Percentiles rank a stretch among this genome's conserved stretches.
These are phyloP conservation scores for Bembecia ichneumoniformis DNA, from an alignment of 2,888 invertebrate genomes.

Conservation along the genomic window DNA sequence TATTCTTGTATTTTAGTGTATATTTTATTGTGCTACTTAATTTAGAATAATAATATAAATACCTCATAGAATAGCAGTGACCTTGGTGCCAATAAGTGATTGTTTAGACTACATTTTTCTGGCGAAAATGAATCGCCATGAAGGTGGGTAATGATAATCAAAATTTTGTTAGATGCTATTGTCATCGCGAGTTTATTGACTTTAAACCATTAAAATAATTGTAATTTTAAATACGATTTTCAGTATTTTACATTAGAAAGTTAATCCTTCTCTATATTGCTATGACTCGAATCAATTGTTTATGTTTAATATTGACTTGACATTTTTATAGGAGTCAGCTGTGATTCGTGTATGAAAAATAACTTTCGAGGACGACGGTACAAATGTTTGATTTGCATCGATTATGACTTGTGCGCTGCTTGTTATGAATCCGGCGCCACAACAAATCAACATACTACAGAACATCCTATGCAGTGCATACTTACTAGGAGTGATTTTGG, in stretches of 20 bases:
- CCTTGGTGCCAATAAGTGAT: constrained; percentile 63
- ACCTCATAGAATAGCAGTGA: constrained; percentile 62
- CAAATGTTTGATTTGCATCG: constrained; percentile 99
- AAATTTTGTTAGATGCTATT: constrained; percentile 68
- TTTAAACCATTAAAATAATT: constrained; percentile 1
- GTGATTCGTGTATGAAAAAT: constrained; percentile 98
- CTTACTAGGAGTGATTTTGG: constrained; percentile 97
- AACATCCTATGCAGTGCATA: constrained; percentile 99
- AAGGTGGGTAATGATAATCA: constrained; percentile 83
- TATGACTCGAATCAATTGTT: constrained; percentile 15
- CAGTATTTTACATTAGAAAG: not conserved
- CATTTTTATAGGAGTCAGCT: constrained; percentile 91
- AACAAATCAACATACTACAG: constrained; percentile 92
- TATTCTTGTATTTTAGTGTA: constrained; percentile 75
- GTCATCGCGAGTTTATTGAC: constrained; percentile 54
- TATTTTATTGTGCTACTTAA: constrained; percentile 73
- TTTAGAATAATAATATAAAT: constrained; percentile 69
- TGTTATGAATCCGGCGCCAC: constrained; percentile 95
- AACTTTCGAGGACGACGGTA: constrained; percentile 98
- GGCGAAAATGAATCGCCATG: constrained; percentile 93
- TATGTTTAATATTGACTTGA: constrained; percentile 37
- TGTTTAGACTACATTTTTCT: constrained; percentile 55
- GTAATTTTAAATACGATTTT: not conserved
- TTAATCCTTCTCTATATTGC: not conserved
- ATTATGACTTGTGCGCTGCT: constrained; percentile 97